A percentile compares a stretch with the other conserved stretches of the same genome.
These are phyloP conservation scores for Phyllostomus discolor DNA, from an alignment of 2,113 vertebrate genomes.

Conservation along the genomic window DNA sequence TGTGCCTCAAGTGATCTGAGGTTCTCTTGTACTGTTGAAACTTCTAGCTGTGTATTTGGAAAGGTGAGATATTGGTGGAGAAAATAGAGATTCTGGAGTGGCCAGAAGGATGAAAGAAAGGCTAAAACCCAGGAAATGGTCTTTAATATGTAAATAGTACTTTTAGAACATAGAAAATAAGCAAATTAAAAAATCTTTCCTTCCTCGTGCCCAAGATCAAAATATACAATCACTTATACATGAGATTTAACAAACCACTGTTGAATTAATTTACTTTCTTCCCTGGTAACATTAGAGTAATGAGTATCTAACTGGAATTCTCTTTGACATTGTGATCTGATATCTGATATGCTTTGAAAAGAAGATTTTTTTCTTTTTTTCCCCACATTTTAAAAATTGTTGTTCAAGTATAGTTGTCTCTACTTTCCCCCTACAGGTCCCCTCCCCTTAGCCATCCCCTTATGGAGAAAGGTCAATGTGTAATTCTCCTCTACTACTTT, in stretches of 20 bases:
- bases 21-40: neutral
- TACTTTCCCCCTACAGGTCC: no score
- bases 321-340: neutral
- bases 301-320: neutral
- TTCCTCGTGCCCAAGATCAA: neutral
- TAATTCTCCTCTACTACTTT: conserved; percentile 6
- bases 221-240: neutral
- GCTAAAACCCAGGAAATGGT: neutral
- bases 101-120: neutral
- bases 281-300: neutral
- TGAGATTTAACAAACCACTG: neutral
- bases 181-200: neutral
- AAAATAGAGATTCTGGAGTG: neutral
- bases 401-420: no score
- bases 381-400: no score
- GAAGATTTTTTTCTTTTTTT: neutral
- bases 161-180: neutral
- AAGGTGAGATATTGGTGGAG: neutral
- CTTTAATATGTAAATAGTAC: neutral
- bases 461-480: neutral
- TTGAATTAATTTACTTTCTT: neutral
- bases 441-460: neutral
- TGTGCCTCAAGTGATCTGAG: neutral
- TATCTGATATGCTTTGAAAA: neutral
- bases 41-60: neutral